Conservation (phyloP, 2,113 vertebrate species). For the Phoenicopterus ruber region DNA sequence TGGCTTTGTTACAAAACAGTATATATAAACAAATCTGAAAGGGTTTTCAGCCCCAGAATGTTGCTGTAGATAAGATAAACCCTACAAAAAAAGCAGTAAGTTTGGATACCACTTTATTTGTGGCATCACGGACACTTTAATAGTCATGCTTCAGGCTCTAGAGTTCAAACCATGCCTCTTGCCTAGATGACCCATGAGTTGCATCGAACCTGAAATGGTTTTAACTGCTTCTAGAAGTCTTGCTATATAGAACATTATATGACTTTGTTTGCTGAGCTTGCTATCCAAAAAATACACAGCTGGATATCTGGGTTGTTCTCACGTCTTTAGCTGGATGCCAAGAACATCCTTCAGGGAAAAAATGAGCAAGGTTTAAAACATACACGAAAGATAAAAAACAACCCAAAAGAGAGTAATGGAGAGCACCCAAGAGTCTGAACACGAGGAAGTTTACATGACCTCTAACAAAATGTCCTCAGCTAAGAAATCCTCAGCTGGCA, state of each 20-base stretch:
- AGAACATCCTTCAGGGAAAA: conserved; percentile 41
- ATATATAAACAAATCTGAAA: background rate
- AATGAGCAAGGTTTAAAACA: conserved; percentile 40
- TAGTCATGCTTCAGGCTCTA: background rate
- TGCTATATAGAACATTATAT: background rate
- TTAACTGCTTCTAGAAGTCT: background rate
- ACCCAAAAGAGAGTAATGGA: background rate
- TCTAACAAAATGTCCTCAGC: background rate
- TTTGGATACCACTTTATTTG: background rate
- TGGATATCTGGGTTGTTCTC: conserved; percentile 13
- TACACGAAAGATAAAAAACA: conserved; percentile 13
- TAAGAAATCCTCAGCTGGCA: conserved; percentile 28
- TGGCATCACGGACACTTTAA: background rate
- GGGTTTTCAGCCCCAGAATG: background rate
- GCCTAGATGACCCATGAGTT: background rate
- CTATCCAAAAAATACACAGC: conserved; percentile 39
- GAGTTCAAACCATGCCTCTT: background rate
- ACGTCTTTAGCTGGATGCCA: background rate
- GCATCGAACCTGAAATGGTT: background rate
- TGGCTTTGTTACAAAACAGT: background rate
- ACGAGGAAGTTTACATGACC: background rate
- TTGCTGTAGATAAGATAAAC: background rate
- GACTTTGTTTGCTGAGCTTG: background rate
- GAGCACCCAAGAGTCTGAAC: background rate
- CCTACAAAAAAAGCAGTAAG: background rate